phyloP scores from a whole-genome alignment of 2,888 invertebrate genomes.

The Cistogaster globosa region DNA sequence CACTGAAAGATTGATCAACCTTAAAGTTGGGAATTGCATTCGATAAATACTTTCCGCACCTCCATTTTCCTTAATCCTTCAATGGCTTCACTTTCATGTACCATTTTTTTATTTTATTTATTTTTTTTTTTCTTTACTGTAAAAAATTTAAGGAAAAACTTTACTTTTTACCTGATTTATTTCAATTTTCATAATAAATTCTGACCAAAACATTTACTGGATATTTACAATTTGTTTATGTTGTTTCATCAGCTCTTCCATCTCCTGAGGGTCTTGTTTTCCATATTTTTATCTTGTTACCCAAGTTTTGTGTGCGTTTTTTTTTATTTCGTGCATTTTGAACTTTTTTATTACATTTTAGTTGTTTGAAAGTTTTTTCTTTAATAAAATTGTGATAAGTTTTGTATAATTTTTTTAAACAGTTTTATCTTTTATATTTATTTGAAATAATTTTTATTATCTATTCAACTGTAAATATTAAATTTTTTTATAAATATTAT shows the following conservation, averaged over 20 bases:
- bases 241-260: conserved; percentile 25
- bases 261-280: conserved; percentile 48
- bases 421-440: neutral
- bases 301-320: conserved; percentile 33
- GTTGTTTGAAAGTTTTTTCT: conserved; percentile 26
- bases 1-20: neutral
- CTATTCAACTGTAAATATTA: conserved; percentile 12
- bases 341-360: conserved; percentile 34
- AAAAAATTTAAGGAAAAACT: conserved; percentile 37
- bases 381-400: conserved; percentile 41
- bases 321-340: neutral
- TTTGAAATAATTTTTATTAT: conserved; percentile 18
- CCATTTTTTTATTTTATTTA: too few relatives aligned
- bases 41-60: conserved; percentile 13
- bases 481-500: neutral
- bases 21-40: conserved; percentile 56
- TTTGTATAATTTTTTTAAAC: conserved; percentile 2
- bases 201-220: conserved; percentile 68
- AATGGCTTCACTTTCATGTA: neutral
- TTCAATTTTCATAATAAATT: conserved; percentile 71
- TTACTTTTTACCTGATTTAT: conserved; percentile 63
- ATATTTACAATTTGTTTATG: conserved; percentile 62
- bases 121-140: too few relatives aligned
- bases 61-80: neutral
- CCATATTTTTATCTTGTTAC: conserved; percentile 34